phyloP scores from a whole-genome alignment of 2,888 invertebrate genomes.

The Doris montereyensis region DNA sequence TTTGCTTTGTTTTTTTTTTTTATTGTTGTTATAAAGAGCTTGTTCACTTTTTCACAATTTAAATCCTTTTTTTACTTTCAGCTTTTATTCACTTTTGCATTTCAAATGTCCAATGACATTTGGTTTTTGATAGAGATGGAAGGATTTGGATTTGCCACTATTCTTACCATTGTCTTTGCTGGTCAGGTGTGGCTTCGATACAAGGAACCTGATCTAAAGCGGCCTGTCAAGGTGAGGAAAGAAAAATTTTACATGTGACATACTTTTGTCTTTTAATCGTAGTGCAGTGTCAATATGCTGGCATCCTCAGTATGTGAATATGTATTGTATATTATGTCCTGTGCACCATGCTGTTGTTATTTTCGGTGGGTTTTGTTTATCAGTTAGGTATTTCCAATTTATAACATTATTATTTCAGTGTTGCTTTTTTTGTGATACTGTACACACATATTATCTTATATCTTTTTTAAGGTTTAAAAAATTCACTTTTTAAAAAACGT shows the following conservation, averaged over 20 bases:
- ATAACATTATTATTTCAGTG: background rate
- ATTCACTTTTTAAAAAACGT: no score
- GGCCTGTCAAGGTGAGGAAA: constrained; percentile 81
- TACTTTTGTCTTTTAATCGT: no score
- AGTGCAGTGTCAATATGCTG: no score
- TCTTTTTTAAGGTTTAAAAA: background rate
- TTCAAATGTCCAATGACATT: constrained; percentile 61
- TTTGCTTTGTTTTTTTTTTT: no score
- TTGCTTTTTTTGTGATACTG: background rate
- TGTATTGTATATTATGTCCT: no score
- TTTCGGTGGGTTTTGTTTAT: no score
- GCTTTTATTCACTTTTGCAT: constrained; percentile 53
- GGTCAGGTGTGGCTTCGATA: constrained; percentile 80
- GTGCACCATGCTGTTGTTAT: no score
- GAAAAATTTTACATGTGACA: no score
- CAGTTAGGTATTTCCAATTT: no score
- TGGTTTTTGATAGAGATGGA: constrained; percentile 69
- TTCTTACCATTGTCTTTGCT: constrained; percentile 65
- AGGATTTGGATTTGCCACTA: constrained; percentile 66
- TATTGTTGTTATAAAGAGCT: no score
- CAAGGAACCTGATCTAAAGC: constrained; percentile 82
- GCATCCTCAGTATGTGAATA: no score
- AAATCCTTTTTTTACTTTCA: constrained; percentile 45
- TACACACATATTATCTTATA: background rate
- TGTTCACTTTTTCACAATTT: background rate